Evolutionary conservation across 2,113 vertebrate genomes (phyloP).

Genomic region (Myocastor coypus): DNA sequence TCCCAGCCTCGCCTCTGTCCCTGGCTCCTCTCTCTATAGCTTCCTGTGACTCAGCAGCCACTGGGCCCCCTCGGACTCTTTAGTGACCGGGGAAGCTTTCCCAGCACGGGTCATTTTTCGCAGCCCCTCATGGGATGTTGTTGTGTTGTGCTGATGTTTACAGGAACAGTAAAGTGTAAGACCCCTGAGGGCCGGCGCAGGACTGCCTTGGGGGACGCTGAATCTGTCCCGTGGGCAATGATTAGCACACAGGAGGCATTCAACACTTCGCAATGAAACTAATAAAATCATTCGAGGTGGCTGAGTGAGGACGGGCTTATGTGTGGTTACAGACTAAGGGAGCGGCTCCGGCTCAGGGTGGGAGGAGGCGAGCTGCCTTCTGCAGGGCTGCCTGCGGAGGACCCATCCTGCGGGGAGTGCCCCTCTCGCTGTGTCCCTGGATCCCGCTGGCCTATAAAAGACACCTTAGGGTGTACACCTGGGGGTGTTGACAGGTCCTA

Average conservation of each 20-base stretch:
- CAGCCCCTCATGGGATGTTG: neutral
- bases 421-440: neutral
- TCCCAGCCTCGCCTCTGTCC: neutral
- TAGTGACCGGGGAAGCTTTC: neutral
- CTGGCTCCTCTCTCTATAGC: neutral
- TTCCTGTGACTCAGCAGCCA: neutral
- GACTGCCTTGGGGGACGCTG: neutral
- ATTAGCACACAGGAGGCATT: neutral
- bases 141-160: neutral
- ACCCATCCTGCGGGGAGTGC: rapidly evolving
- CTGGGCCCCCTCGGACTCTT: neutral
- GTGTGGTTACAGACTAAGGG: neutral
- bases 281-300: neutral
- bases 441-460: neutral
- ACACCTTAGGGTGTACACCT: neutral
- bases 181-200: neutral
- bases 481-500: neutral
- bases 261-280: neutral
- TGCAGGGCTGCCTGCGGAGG: no score
- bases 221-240: neutral
- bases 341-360: neutral
- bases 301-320: neutral
- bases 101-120: neutral
- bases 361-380: neutral
- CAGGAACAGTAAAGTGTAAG: neutral